Base-by-base conservation (phyloP, 2,797 vertebrate genomes). In the Sebastes paucispinis region DNA sequence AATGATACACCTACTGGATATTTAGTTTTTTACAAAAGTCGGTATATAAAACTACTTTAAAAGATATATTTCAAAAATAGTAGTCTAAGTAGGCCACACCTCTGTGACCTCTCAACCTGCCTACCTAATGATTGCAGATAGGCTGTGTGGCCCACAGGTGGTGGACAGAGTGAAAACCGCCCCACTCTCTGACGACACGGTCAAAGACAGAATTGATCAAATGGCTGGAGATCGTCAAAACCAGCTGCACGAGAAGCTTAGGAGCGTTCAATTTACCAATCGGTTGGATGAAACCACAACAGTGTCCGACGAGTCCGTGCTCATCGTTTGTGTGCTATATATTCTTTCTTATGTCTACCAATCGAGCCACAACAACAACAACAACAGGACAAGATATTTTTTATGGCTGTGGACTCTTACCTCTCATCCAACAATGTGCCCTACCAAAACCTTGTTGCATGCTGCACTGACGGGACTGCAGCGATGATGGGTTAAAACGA, bases 401-500 rank as follows among this genome's bases (percentile, higher is more conserved):
- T 81, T 63, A 54, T 57, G 11, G 74, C 72, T 74, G 64, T 81
- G 16, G 75, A 84, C 50, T 20, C 43, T 8, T 47, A 47, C 16
- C 16, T 18, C 47, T 8, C 47, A 1, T 50, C 47, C 47, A 50
- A 50, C 18, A 50, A 50, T 50, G 1, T 50, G 47, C 62, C 18
- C n/a, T 62, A 58, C 58, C 47, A 81, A 6, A 82, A 71, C 1
- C 6, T 83, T 0, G 69, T 75, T 4, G 66, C 77, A 64, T 87
- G 77, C 3, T 83, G 75, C 65, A 79, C 72, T 9, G 69, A 81
- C 1, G 20, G 68, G 14, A 68, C 85, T 4, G 64, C 75, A 2
- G 65, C 31, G 0, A 77, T 83, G 73, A 88, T 81, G 81, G 73
- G 58, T 1, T 81, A 83, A 77, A 87, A 84, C 34, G 79, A 83